Base-by-base conservation (phyloP, 2,888 invertebrate genomes). In the Axea sp. region DNA sequence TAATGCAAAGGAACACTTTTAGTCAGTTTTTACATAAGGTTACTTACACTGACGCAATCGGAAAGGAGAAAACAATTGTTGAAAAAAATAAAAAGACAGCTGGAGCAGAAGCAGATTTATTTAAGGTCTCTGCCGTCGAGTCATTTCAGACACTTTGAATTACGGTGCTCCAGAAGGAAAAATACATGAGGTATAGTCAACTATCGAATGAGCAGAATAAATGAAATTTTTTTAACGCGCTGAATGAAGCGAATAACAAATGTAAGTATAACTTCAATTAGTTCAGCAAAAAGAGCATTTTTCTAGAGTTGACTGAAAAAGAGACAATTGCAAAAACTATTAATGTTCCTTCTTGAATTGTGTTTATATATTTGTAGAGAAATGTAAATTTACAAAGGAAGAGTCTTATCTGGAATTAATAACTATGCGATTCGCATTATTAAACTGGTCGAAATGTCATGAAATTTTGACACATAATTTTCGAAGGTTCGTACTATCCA, bases 1-100 rank as follows among this genome's bases (percentile, higher is more conserved):
- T 83, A 82, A 83, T 83, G 84, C 84, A 35, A 71, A 75, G 64
- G 55, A 75, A 75, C 64, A 69, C 69, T 65, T 69, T 64, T 49
- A 47, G 69, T 51, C 64, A 68, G 59, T 59, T 68, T 69, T 74
- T 68, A 69, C 53, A 55, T 69, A 74, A 59, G 65, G 74, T 60
- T 74, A 74, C 69, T 74, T 69, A 69, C 65, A 74, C 68, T 59
- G 39, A 17, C 33, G 31, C 47, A 43, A 49, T 45, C 51, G 64
- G 30, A 69, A 74, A 64, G 53, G 41, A 53, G 51, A 57, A 60
- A 64, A 68, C 62, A 73, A 51, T 64, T 51, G 47, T 33, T 19
- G 28, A 39, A 73, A 68, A 43, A 31, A 9, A 11, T 9, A 33
- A 51, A 64, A 57, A 71, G 33, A 26, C 49, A 49, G 26, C 19